Evolutionary conservation across 2,797 vertebrate genomes (phyloP).

Genomic region (Brotula barbata): DNA sequence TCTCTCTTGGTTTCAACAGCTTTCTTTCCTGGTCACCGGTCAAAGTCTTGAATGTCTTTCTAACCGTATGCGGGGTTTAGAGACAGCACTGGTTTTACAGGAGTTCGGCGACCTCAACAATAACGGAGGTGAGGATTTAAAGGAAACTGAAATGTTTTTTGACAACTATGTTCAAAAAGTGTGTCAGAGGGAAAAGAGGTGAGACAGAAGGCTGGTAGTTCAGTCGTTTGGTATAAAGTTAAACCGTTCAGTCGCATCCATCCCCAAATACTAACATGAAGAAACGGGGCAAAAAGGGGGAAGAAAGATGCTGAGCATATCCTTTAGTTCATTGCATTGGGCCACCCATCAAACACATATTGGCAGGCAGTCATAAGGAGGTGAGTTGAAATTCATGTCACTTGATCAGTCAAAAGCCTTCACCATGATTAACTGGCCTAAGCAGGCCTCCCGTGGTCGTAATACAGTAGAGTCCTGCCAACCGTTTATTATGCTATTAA

Average conservation of each 20-base stretch:
- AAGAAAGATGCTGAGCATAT: conserved; percentile 24
- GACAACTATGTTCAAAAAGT: conserved; percentile 8
- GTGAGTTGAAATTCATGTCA: conserved; percentile 41
- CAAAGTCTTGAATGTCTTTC: too few relatives aligned
- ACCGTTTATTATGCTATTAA: too few relatives aligned
- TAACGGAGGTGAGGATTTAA: not conserved
- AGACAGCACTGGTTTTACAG: not conserved
- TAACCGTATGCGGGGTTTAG: conserved; percentile 1
- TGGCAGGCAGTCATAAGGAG: conserved; percentile 34
- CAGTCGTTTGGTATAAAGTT: conserved; percentile 70
- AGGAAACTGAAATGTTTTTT: conserved; percentile 35
- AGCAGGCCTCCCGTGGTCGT: too few relatives aligned
- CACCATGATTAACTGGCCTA: conserved; percentile 38
- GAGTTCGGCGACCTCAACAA: not conserved
- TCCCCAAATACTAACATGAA: conserved; percentile 50
- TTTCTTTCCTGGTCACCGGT: not conserved
- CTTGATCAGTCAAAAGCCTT: conserved; percentile 48
- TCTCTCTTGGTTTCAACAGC: not conserved
- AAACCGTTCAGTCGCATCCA: conserved; percentile 59
- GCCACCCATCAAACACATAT: conserved; percentile 30
- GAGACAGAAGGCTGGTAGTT: conserved; percentile 49
- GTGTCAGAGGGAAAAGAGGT: conserved; percentile 10
- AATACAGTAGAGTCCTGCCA: too few relatives aligned
- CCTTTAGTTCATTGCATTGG: conserved; percentile 41
- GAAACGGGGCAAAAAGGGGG: not conserved